Conservation (phyloP, 2,113 vertebrate genomes). For the Nyctereutes procyonoides region DNA sequence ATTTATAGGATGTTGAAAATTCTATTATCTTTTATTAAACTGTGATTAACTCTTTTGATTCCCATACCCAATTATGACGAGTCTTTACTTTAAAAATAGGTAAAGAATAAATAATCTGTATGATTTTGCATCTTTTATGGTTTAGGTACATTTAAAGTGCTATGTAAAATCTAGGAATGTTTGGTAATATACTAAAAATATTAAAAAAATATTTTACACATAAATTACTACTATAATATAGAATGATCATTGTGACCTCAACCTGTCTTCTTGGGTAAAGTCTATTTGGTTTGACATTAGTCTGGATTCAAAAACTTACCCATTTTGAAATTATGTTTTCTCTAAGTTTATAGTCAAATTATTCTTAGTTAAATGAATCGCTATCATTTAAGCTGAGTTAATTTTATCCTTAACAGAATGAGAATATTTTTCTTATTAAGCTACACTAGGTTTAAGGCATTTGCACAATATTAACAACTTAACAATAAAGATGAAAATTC, state of each 20-base stretch:
- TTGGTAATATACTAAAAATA: not conserved
- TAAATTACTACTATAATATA: not conserved
- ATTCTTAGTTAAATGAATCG: slow-evolving; percentile 2
- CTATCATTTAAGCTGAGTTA: not conserved
- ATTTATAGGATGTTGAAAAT: not conserved
- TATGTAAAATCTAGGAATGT: not conserved
- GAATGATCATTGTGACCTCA: not conserved
- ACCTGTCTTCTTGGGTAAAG: not conserved
- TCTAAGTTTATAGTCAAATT: not conserved
- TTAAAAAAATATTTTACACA: not conserved
- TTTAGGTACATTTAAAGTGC: not conserved
- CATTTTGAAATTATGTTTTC: not conserved
- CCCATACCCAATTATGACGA: not conserved
- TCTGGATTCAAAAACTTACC: slow-evolving; percentile 6
- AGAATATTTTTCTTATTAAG: slow-evolving; percentile 36
- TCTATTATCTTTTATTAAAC: not conserved
- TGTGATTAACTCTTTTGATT: not conserved
- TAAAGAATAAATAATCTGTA: not conserved
- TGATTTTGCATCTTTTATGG: not conserved
- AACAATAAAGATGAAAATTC: slow-evolving; percentile 44
- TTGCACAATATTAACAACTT: not conserved
- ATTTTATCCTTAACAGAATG: not conserved
- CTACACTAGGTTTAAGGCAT: slow-evolving; percentile 22
- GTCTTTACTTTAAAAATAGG: not conserved
- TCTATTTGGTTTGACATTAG: not conserved